Percentiles rank a stretch among this genome's conserved stretches.
Evolutionary conservation across 2,113 vertebrate species (phyloP).

Genomic region (Litocranius walleri): DNA sequence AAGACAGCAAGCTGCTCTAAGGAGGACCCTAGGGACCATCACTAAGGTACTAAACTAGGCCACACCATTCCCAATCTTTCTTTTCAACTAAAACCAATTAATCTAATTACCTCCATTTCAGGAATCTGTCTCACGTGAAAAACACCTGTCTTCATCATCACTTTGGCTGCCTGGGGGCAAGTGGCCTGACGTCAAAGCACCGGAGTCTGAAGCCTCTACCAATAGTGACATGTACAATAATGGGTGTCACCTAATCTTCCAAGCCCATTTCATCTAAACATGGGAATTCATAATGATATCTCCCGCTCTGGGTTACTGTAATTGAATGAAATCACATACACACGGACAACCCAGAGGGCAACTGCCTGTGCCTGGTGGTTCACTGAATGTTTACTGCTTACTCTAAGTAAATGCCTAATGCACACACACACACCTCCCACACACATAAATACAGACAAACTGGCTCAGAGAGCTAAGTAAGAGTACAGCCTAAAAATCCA

Average conservation of each 20-base stretch:
- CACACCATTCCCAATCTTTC: background rate
- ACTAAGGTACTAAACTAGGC: background rate
- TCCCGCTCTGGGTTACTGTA: background rate
- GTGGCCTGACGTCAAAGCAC: background rate
- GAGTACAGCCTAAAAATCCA: background rate
- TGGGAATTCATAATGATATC: background rate
- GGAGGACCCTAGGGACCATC: background rate
- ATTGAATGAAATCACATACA: background rate
- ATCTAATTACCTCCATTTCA: background rate
- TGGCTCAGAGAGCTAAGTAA: background rate
- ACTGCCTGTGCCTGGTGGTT: background rate
- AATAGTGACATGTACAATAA: background rate
- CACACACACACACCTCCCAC: accelerated
- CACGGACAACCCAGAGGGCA: background rate
- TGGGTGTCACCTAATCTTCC: background rate
- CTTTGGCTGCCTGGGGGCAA: background rate
- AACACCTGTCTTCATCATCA: background rate
- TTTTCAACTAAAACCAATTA: background rate
- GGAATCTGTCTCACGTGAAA: background rate
- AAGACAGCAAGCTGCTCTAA: background rate
- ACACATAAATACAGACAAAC: background rate
- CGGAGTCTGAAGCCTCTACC: background rate
- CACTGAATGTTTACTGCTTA: background rate
- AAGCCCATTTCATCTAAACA: constrained; percentile 4
- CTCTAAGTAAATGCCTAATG: background rate